A percentile compares a stretch with the other conserved stretches of the same genome.
These are phyloP conservation scores for Euura lappo DNA, from an alignment of 1,140 invertebrate genomes.

Conservation along the genomic window DNA sequence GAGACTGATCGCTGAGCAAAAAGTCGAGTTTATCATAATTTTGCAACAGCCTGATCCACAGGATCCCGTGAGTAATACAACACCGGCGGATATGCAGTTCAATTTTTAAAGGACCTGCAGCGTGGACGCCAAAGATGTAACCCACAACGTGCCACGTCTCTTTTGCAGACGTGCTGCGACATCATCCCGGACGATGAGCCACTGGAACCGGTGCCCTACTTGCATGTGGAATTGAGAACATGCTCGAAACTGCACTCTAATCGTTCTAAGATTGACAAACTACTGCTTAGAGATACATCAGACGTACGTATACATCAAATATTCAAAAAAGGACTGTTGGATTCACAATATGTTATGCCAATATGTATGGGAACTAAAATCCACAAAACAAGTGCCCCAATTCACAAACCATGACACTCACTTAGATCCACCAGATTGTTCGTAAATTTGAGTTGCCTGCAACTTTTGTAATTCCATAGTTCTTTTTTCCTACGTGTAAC, in stretches of 20 bases:
- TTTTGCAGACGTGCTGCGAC: constrained; percentile 33
- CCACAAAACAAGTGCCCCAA: too few species aligned
- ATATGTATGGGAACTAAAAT: too few species aligned
- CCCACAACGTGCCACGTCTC: not conserved
- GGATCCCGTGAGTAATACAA: constrained; percentile 38
- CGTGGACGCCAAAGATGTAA: not conserved
- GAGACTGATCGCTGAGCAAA: constrained; percentile 82
- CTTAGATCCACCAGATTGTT: not conserved
- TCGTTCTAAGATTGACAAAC: constrained; percentile 23
- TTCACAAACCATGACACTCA: too few species aligned
- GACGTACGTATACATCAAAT: constrained; percentile 20
- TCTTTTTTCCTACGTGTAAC: not conserved
- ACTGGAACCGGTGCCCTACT: constrained; percentile 35
- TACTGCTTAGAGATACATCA: constrained; percentile 30
- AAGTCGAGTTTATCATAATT: constrained; percentile 69
- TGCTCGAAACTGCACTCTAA: constrained; percentile 15
- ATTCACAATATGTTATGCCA: too few species aligned
- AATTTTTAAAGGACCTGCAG: not conserved
- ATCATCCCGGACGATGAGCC: constrained; percentile 25
- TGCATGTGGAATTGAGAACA: constrained; percentile 30
- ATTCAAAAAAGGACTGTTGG: not conserved
- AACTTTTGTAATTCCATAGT: not conserved
- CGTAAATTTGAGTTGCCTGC: not conserved
- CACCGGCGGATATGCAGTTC: constrained; percentile 21
- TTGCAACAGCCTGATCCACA: constrained; percentile 46